A percentile compares a stretch with the other conserved stretches of the same genome.
Evolutionary conservation across 2,113 vertebrate genomes (phyloP).

Genomic region (Holacanthus passer): DNA sequence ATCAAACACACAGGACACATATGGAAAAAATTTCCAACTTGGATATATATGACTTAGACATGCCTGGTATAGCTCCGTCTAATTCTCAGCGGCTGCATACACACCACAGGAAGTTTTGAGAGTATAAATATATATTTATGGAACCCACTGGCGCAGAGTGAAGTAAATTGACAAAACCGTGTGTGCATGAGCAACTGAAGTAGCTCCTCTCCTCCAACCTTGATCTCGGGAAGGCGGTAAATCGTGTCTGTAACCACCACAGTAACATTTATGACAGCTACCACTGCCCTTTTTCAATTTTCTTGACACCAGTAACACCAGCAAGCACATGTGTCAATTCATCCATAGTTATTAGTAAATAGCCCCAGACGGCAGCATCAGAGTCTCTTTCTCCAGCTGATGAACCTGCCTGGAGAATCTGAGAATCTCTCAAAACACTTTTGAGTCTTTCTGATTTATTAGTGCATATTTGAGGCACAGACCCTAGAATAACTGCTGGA

Average conservation of each 20-base stretch:
- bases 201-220: slow-evolving; percentile 34
- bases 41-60: slow-evolving; percentile 16
- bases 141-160: neutral
- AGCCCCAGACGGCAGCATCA: slow-evolving; percentile 20
- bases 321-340: slow-evolving; percentile 47
- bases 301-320: slow-evolving; percentile 52
- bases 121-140: slow-evolving; percentile 40
- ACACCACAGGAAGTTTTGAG: neutral
- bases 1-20: slow-evolving; percentile 21
- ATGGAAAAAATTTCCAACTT: neutral
- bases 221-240: slow-evolving; percentile 53
- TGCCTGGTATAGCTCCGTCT: neutral
- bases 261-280: slow-evolving; percentile 59
- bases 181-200: slow-evolving; percentile 18
- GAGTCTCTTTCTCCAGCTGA: slow-evolving; percentile 6
- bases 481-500: neutral
- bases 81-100: slow-evolving; percentile 17
- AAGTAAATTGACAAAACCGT: slow-evolving; percentile 44
- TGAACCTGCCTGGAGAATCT: slow-evolving; percentile 14
- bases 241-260: slow-evolving; percentile 44
- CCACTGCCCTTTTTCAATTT: slow-evolving; percentile 53
- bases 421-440: slow-evolving; percentile 14
- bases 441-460: neutral
- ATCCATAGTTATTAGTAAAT: slow-evolving; percentile 32
- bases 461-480: neutral